Conservation (phyloP, 2,888 invertebrate genomes). For the Drosophila prostipennis region DNA sequence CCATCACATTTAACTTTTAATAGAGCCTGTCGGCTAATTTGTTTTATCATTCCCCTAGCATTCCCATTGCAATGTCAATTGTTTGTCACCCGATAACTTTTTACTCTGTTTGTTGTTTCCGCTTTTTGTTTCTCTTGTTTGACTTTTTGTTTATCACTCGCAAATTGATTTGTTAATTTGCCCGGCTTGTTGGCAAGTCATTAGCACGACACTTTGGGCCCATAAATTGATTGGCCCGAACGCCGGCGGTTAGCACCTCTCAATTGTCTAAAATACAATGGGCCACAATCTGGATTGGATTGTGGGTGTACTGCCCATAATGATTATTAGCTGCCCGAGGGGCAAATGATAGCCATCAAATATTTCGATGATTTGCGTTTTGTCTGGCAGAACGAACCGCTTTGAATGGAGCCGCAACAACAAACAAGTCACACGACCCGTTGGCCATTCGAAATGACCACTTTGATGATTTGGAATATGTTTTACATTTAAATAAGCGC, state of each 20-base stretch:
- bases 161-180: constrained; percentile 71
- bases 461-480: constrained; percentile 43
- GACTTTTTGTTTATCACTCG: constrained; percentile 57
- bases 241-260: constrained; percentile 57
- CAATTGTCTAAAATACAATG: constrained; percentile 42
- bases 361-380: constrained; percentile 25
- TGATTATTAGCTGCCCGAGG: constrained; percentile 9
- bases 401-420: constrained; percentile 15
- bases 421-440: constrained; percentile 41
- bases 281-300: constrained; percentile 28
- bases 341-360: neutral
- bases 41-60: constrained; percentile 32
- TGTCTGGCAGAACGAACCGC: constrained; percentile 26
- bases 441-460: constrained; percentile 30
- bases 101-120: constrained; percentile 18
- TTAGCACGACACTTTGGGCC: constrained; percentile 59
- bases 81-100: constrained; percentile 53
- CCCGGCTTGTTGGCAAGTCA: constrained; percentile 58
- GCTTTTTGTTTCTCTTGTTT: constrained; percentile 42
- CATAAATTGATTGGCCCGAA: constrained; percentile 50
- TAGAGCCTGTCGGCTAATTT: constrained; percentile 34
- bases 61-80: constrained; percentile 33
- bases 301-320: constrained; percentile 7
- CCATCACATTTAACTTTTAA: constrained; percentile 37
- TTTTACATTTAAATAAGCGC: constrained; percentile 34